A percentile compares a stretch with the other conserved stretches of the same genome.
Evolutionary conservation across 35 echinoderm and acorn worm species (phyloP).

Genomic region (Ophioderma brevispina): DNA sequence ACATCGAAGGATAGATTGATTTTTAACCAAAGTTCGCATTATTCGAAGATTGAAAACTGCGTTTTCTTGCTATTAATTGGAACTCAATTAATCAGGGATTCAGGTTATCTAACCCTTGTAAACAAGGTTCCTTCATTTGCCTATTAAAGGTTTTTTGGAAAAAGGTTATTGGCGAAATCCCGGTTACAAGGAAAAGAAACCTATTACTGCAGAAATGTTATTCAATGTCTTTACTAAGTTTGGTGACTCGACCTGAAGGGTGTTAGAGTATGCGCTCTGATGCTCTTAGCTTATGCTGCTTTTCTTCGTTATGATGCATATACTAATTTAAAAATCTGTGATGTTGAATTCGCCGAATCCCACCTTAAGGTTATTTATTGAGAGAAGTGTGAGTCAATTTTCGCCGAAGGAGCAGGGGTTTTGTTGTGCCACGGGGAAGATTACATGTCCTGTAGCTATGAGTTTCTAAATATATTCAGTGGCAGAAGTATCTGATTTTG

Average conservation of each 20-base stretch:
- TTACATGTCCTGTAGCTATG: conserved; percentile 18
- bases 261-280: not conserved
- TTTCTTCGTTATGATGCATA: conserved; percentile 11
- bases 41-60: too few species aligned
- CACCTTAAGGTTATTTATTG: not conserved
- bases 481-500: not conserved
- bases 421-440: not conserved
- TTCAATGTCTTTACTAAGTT: too few species aligned
- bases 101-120: too few species aligned
- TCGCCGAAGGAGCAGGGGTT: conserved; percentile 29
- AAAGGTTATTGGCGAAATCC: too few species aligned
- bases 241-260: not conserved
- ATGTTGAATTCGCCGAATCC: not conserved
- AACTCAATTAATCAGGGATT: too few species aligned
- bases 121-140: too few species aligned
- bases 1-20: too few species aligned
- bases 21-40: too few species aligned
- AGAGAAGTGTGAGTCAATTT: conserved; percentile 32
- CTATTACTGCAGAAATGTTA: too few species aligned
- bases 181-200: too few species aligned
- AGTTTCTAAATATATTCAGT: not conserved
- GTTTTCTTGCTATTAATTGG: too few species aligned
- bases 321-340: conserved; percentile 1
- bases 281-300: not conserved
- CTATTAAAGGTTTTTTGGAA: too few species aligned